Evolutionary conservation across 2,113 vertebrate species (phyloP).

Genomic region (Gila orcuttii): DNA sequence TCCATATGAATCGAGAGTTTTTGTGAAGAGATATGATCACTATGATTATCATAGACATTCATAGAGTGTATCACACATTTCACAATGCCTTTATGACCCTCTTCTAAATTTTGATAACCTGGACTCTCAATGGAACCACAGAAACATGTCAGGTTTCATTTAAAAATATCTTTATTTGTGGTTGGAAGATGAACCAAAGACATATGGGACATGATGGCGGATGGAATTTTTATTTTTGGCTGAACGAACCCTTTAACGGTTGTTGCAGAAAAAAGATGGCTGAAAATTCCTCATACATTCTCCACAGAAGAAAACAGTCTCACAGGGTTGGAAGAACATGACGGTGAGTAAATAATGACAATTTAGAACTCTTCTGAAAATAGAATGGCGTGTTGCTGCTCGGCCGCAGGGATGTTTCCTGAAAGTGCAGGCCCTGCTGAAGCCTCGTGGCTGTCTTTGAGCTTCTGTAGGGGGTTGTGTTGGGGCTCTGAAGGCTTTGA

Average conservation of each 20-base stretch:
- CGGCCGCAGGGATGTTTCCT: background rate
- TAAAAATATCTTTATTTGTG: background rate
- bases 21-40: background rate
- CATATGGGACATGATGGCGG: background rate
- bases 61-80: background rate
- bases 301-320: background rate
- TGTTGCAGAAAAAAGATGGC: background rate
- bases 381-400: background rate
- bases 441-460: background rate
- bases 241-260: background rate
- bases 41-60: background rate
- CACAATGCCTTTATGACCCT: background rate
- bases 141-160: background rate
- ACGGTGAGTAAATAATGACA: constrained; percentile 4
- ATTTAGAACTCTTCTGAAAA: background rate
- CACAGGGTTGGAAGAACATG: background rate
- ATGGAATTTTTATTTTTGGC: background rate
- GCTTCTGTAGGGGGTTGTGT: background rate
- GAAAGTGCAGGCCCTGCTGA: background rate
- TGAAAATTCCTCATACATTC: background rate
- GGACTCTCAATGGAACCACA: background rate
- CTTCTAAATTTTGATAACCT: background rate
- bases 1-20: background rate
- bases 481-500: constrained; percentile 26
- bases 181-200: background rate